Evolutionary conservation across 2,797 vertebrate genomes (phyloP), one percentile per base, ranked within the genome.

Genomic region (Hydrolagus colliei): DNA sequence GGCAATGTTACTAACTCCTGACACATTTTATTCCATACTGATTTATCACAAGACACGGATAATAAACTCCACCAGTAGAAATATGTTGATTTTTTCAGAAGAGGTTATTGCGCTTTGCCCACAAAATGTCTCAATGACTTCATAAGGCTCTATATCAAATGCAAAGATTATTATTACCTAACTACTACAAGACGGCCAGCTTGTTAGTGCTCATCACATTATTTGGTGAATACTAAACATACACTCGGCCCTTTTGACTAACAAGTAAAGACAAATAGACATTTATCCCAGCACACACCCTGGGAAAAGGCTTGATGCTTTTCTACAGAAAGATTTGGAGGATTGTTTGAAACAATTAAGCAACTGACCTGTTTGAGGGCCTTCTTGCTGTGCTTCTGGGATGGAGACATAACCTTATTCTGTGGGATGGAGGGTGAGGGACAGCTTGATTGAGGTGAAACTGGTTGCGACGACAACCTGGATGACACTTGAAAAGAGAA

Each of bases 321-420:
- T 9, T 68, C 32, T 82, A 63, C 35, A 63, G 63, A 32, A 80
- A 67, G 12, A 80, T n/a, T 27, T 63, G 2, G 32, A 20, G 32
- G 35, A 14, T 35, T 68, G 20, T 84, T 84, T 52, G 79, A 16
- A 41, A 68, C 68, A 18, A 13, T 12, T 8, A 27, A 63, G 13
- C 0, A 16, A n/a, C 88, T 89, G 88, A 96, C 95, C 95, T 96
- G 95, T 86, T 96, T 99, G 86, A 99, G 91, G 6, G 98, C 97
- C 91, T 98, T 99, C 93, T 98, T 99, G 96, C 96, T 97, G 95
- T 98, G 98, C 92, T 99, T 99, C 95, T 99, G 98, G 11, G 98
- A 98, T 32, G 96, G 95, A 86, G 98, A 99, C 92, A 99, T 97
- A 91, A 95, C 93, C 92, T 99, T 99, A 90, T 92, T 92, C 88